Conservation (phyloP, 1,140 invertebrate genomes). For the Trichonephila clavata region DNA sequence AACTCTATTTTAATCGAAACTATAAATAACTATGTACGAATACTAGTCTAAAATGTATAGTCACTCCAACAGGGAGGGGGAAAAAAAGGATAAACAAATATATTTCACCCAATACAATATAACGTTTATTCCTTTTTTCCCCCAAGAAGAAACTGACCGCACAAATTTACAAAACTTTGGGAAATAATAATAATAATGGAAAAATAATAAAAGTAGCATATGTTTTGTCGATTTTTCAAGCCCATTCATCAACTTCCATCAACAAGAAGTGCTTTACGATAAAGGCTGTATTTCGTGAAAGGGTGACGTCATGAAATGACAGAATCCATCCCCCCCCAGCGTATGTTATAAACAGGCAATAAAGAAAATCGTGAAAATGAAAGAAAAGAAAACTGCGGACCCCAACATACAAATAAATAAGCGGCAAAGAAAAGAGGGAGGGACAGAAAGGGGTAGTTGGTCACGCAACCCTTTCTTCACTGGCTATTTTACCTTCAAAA, state of each 20-base stretch:
- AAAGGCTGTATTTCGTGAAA: constrained; percentile 35
- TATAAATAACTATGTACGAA: no score
- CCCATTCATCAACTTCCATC: constrained; percentile 16
- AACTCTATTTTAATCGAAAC: no score
- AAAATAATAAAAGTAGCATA: neutral
- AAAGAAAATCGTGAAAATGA: constrained; percentile 21
- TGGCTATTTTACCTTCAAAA: constrained; percentile 20
- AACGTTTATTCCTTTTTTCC: neutral
- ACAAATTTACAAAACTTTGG: neutral
- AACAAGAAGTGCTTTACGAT: constrained; percentile 9
- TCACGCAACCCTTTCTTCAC: constrained; percentile 40
- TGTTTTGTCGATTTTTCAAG: constrained; percentile 3
- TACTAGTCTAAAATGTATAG: no score
- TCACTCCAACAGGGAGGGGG: neutral
- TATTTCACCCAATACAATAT: neutral
- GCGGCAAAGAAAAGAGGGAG: neutral
- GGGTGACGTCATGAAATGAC: constrained; percentile 27
- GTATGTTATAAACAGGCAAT: constrained; percentile 28
- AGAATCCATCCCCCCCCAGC: neutral
- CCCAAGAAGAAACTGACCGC: neutral
- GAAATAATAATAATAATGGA: neutral
- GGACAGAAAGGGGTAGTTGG: neutral
- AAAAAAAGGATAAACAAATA: neutral
- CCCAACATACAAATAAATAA: constrained; percentile 14
- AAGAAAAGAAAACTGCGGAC: constrained; percentile 1